Evolutionary conservation across 2,113 vertebrate species (phyloP).

Genomic region (Festucalex cinctus): DNA sequence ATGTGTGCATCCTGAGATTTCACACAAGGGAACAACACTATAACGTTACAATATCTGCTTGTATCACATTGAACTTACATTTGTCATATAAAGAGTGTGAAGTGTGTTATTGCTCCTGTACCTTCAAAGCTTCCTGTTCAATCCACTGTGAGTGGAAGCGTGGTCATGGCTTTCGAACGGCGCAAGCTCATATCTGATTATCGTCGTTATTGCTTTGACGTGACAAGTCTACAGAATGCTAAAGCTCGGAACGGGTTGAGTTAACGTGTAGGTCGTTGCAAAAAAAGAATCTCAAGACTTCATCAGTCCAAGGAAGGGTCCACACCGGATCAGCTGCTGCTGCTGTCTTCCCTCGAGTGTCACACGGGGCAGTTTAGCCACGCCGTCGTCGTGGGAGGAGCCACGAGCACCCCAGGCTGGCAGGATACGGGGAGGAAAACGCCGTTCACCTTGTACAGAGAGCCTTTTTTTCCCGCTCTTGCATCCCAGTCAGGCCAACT

Average conservation of each 20-base stretch:
- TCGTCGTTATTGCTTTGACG: constrained; percentile 69
- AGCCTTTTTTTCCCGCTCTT: constrained; percentile 24
- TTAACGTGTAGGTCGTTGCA: constrained; percentile 50
- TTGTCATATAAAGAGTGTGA: constrained; percentile 44
- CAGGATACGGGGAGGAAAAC: constrained; percentile 18
- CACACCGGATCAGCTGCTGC: constrained; percentile 34
- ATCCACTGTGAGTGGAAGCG: constrained; percentile 35
- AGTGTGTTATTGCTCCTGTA: constrained; percentile 43
- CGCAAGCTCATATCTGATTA: constrained; percentile 48
- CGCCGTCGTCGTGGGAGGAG: constrained; percentile 29
- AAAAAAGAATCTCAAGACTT: constrained; percentile 46
- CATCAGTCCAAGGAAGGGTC: constrained; percentile 36
- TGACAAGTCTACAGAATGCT: constrained; percentile 55
- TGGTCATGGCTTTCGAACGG: constrained; percentile 41
- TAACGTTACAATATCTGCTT: constrained; percentile 39
- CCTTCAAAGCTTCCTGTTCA: constrained; percentile 42
- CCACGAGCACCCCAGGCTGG: constrained; percentile 31
- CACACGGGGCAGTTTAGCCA: constrained; percentile 34
- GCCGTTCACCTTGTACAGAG: constrained; percentile 14
- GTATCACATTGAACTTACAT: constrained; percentile 35
- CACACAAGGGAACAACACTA: constrained; percentile 38
- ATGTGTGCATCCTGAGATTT: constrained; percentile 61
- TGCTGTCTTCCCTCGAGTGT: constrained; percentile 36
- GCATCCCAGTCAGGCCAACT: constrained; percentile 27
- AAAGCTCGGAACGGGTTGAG: constrained; percentile 53